Base-by-base conservation (phyloP, 2,113 vertebrate genomes). In the Eolophus roseicapilla region DNA sequence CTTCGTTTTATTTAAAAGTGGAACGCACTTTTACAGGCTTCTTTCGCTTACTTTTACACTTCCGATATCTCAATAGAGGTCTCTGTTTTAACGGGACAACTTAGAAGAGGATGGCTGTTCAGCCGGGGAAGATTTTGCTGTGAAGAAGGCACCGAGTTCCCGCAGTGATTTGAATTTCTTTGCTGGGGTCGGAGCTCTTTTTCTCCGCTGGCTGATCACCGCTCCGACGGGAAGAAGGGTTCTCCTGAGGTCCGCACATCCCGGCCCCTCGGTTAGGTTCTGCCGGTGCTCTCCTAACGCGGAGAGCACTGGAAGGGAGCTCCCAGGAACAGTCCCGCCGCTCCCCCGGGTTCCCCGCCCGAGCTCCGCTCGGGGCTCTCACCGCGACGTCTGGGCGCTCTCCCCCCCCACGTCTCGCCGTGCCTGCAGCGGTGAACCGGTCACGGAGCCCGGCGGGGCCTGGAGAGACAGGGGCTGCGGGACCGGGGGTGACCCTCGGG, bases 171-270 rank as follows among this genome's bases (percentile, higher is more conserved):
- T 52, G 6, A 49, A 65, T 44, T 17, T 64, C 44, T 37, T 9
- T 37, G 0, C 16, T 1, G 47, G 6, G 7, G 2, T 16, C 9
- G 39, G 31, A 79, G n/a, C 0, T 3, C 13, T 65, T 90, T 24
- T 7, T 19, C 23, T 63, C 33, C 12, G 4, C 39, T 19, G n/a
- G 39, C 53, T 28, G 13, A 78, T 9, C 27, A 16, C 49, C 24
- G 3, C 21, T 88, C 20, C 11, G 37, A 33, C 1, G n/a, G 41
- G 41, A 60, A 37, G n/a, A 53, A 33, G 37, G 52, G 2, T 52
- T 76, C 49, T n/a, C 14, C 52, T 20, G 29, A 28, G 20, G 55
- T 86, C 49, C 21, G 17, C 76, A 4, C 41, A 3, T n/a, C 19
- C 14, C 24, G 35, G 9, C 37, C 57, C 27, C 44, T 64, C 35